phyloP scores from a whole-genome alignment of 92 coral and sea anemone species.

The Umimayanthus kanabou region DNA sequence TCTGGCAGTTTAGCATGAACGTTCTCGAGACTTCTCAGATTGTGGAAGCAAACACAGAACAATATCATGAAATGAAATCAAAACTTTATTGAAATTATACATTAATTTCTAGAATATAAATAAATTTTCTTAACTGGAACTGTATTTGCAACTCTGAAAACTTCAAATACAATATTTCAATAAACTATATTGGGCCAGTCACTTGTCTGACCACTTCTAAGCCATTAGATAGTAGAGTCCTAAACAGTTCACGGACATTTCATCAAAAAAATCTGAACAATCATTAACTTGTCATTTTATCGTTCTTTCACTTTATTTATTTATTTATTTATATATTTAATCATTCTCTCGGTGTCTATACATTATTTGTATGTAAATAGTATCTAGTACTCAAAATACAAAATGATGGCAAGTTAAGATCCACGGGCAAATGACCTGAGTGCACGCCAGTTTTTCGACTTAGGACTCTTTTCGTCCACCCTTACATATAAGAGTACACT shows the following conservation, averaged over 20 bases:
- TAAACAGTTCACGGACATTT: background rate
- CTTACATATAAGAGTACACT: too few relatives aligned
- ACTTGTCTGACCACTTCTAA: slow-evolving; percentile 7
- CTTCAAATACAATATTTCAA: slow-evolving; percentile 2
- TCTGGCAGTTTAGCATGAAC: background rate
- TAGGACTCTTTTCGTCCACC: too few relatives aligned
- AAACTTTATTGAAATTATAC: background rate
- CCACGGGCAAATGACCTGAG: too few relatives aligned
- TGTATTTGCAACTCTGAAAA: background rate
- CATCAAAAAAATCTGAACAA: background rate
- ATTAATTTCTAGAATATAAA: slow-evolving; percentile 1
- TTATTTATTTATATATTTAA: background rate
- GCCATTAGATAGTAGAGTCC: background rate
- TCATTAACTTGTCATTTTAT: background rate
- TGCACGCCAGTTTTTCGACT: too few relatives aligned
- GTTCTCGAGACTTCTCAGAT: too few relatives aligned
- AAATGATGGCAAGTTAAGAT: too few relatives aligned
- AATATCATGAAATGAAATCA: background rate
- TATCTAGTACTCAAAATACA: background rate
- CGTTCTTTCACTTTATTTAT: background rate
- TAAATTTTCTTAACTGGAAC: slow-evolving; percentile 13
- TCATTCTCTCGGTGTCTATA: slow-evolving; percentile 2
- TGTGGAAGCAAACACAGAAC: background rate
- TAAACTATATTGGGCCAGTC: background rate
- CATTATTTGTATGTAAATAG: background rate